Conservation (phyloP, 2,113 vertebrate species). For the Nycticebus coucang region DNA sequence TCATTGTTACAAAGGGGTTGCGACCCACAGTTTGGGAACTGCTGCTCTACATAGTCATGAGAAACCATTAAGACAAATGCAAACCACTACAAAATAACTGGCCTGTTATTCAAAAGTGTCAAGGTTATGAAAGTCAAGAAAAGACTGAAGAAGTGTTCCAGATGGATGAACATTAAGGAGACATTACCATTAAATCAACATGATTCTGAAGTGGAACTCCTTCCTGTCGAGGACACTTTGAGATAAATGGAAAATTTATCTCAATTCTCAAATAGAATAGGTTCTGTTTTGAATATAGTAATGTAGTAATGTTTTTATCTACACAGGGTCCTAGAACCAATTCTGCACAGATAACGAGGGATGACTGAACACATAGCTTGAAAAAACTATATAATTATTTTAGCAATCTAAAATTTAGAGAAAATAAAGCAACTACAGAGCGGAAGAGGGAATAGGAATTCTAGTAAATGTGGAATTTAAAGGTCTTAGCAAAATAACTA, state of each 20-base stretch:
- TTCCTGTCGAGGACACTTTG: constrained; percentile 28
- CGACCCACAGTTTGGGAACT: no score
- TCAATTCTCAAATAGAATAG: not conserved
- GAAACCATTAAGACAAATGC: not conserved
- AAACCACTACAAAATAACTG: constrained; percentile 17
- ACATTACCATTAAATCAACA: constrained; percentile 14
- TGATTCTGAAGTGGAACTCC: constrained; percentile 34
- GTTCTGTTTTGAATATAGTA: constrained; percentile 34
- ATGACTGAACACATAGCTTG: not conserved
- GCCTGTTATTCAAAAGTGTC: not conserved
- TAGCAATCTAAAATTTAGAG: not conserved
- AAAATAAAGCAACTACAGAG: constrained; percentile 5
- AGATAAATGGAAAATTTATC: constrained; percentile 8
- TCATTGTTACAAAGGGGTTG: no score
- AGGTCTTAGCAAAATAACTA: no score
- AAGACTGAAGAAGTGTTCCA: constrained; percentile 28
- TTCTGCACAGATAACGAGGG: not conserved
- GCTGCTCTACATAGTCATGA: not conserved
- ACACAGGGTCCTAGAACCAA: not conserved
- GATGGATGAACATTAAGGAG: constrained; percentile 4
- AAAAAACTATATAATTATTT: not conserved
- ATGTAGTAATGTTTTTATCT: constrained; percentile 9
- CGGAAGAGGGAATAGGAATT: not conserved
- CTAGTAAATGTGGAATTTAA: no score
- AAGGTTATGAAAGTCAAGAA: not conserved